Evolutionary conservation across 1,140 invertebrate genomes (phyloP).

Genomic region (Adoxophyes honmai): DNA sequence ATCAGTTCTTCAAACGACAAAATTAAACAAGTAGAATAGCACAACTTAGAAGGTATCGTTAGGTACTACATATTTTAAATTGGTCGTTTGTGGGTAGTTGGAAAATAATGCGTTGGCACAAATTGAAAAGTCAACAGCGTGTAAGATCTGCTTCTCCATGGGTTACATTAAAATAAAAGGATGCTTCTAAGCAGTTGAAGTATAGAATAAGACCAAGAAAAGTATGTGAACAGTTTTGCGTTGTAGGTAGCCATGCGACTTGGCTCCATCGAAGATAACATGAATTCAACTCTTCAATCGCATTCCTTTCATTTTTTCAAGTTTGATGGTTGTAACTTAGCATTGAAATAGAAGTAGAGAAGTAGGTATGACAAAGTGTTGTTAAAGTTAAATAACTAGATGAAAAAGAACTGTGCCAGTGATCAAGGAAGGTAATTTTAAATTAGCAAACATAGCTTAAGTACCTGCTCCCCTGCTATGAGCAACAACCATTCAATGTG

Average conservation of each 20-base stretch:
- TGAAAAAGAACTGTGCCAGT: slow-evolving; percentile 10
- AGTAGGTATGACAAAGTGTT: background rate
- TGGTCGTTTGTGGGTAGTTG: slow-evolving; percentile 21
- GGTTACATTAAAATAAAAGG: too few relatives aligned
- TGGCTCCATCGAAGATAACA: too few relatives aligned
- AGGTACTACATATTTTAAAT: slow-evolving; percentile 19
- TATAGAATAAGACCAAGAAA: too few relatives aligned
- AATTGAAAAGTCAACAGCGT: background rate
- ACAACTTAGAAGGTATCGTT: slow-evolving; percentile 17
- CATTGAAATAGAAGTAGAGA: background rate
- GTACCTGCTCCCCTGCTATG: slow-evolving; percentile 7
- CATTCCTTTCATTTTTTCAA: too few relatives aligned
- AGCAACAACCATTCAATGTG: background rate
- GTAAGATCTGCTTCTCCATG: too few relatives aligned
- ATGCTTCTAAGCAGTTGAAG: too few relatives aligned
- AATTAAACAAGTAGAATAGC: slow-evolving; percentile 17
- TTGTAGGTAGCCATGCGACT: too few relatives aligned
- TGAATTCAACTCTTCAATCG: too few relatives aligned
- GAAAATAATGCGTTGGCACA: background rate
- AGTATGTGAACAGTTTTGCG: too few relatives aligned
- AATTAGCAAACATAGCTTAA: slow-evolving; percentile 7
- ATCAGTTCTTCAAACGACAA: slow-evolving; percentile 34
- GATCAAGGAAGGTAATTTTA: background rate
- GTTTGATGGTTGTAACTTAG: too few relatives aligned
- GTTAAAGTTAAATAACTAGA: background rate